Evolutionary conservation across 2,797 vertebrate genomes (phyloP).

Genomic region (Etheostoma nigrum): DNA sequence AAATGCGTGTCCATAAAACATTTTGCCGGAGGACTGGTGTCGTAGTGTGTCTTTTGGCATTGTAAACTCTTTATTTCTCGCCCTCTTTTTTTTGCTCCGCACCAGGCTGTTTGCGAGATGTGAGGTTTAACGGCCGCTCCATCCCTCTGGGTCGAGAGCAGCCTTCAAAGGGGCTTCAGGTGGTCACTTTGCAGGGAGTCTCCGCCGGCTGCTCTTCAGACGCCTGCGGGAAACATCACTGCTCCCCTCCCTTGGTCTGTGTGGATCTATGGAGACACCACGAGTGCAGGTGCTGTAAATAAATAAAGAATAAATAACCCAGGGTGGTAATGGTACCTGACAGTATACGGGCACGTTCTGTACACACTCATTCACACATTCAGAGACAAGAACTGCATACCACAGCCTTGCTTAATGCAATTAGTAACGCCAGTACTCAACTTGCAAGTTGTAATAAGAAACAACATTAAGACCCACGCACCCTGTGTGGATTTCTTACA

Average conservation of each 20-base stretch:
- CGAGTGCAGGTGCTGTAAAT: constrained; percentile 88
- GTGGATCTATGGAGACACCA: constrained; percentile 92
- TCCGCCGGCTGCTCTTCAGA: constrained; percentile 88
- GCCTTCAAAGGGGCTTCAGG: constrained; percentile 82
- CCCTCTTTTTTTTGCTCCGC: neutral
- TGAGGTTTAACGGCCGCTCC: constrained; percentile 87
- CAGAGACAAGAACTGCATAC: constrained; percentile 9
- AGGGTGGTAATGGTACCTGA: constrained; percentile 26
- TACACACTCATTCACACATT: constrained; percentile 14
- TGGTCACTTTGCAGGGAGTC: constrained; percentile 86
- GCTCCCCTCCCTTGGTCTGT: constrained; percentile 88
- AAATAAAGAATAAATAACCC: constrained; percentile 24
- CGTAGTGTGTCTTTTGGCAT: constrained; percentile 43
- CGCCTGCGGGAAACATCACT: constrained; percentile 89
- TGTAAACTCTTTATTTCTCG: constrained; percentile 29
- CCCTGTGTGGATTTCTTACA: neutral
- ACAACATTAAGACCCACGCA: neutral
- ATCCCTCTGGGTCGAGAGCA: constrained; percentile 83
- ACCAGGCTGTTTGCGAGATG: constrained; percentile 90
- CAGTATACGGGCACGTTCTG: constrained; percentile 17
- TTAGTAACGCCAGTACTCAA: constrained; percentile 13
- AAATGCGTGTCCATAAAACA: constrained; percentile 64
- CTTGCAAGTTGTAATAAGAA: constrained; percentile 16
- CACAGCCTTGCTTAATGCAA: constrained; percentile 30
- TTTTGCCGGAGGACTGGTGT: constrained; percentile 60